Percentiles rank a stretch among this genome's conserved stretches.
Evolutionary conservation across 2,113 vertebrate genomes (phyloP).

Genomic region (Ictidomys tridecemlineatus): DNA sequence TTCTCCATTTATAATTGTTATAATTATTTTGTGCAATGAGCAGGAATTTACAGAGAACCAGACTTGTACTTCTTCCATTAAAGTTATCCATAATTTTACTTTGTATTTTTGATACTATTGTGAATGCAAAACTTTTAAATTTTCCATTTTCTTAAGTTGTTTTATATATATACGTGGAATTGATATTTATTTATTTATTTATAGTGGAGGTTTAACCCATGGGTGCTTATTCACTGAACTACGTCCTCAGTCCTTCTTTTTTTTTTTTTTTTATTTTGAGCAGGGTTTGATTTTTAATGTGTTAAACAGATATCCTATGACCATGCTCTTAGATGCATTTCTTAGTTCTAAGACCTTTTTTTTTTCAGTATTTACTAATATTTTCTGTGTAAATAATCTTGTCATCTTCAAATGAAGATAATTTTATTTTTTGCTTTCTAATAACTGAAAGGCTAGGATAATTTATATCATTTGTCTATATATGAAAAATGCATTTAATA

Average conservation of each 20-base stretch:
- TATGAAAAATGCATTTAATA: neutral
- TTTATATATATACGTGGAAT: too few relatives aligned
- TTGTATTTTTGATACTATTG: neutral
- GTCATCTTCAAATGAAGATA: neutral
- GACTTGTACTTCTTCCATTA: neutral
- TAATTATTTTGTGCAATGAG: neutral
- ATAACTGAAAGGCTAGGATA: neutral
- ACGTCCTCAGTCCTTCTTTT: too few relatives aligned
- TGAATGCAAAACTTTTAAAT: neutral
- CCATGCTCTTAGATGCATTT: neutral
- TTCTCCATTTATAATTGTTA: neutral
- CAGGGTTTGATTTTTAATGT: neutral
- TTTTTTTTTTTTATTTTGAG: too few relatives aligned
- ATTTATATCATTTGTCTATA: neutral
- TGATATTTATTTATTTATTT: too few relatives aligned
- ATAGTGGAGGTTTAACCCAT: too few relatives aligned
- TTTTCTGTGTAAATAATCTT: neutral
- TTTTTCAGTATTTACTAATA: neutral
- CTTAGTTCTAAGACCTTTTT: neutral
- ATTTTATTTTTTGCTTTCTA: constrained; percentile 7
- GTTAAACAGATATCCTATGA: neutral
- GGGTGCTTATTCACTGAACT: too few relatives aligned
- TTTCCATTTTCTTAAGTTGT: neutral
- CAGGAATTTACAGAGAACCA: neutral
- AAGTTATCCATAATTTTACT: neutral